A percentile compares a stretch with the other conserved stretches of the same genome.
Conservation (phyloP, 2,888 invertebrate species). For the Microctonus aethiopoides region DNA sequence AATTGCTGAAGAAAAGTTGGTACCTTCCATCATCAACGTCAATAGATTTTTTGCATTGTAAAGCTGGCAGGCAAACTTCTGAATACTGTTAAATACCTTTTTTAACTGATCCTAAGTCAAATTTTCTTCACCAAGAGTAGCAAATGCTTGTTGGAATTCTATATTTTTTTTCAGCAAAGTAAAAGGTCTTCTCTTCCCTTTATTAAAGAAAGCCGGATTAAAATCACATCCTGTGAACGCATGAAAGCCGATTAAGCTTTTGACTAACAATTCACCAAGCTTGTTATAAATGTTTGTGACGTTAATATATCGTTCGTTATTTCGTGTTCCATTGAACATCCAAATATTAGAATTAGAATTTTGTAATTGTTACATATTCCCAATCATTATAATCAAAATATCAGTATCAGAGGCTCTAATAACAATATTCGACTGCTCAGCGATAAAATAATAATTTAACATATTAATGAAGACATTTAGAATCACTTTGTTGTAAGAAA, state of each 20-base stretch:
- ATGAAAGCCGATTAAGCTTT: conserved; percentile 1
- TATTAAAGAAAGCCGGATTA: conserved; percentile 34
- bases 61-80: background rate
- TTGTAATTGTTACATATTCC: no score
- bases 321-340: conserved; percentile 45
- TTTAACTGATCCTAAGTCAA: background rate
- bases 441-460: no score
- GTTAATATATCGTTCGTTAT: conserved; percentile 21
- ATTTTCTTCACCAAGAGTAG: background rate
- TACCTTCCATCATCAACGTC: conserved; percentile 8
- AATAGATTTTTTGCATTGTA: background rate
- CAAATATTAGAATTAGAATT: no score
- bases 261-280: background rate
- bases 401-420: no score
- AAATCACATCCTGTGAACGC: conserved; percentile 33
- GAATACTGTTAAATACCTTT: background rate
- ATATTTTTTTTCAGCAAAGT: conserved; percentile 13
- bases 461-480: no score
- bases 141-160: conserved; percentile 3
- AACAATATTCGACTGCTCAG: no score
- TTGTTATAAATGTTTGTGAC: background rate
- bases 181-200: conserved; percentile 26
- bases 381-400: no score
- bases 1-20: background rate
- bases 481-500: no score